Conservation (phyloP, 2,888 invertebrate genomes). For the Cataglyphis livida region DNA sequence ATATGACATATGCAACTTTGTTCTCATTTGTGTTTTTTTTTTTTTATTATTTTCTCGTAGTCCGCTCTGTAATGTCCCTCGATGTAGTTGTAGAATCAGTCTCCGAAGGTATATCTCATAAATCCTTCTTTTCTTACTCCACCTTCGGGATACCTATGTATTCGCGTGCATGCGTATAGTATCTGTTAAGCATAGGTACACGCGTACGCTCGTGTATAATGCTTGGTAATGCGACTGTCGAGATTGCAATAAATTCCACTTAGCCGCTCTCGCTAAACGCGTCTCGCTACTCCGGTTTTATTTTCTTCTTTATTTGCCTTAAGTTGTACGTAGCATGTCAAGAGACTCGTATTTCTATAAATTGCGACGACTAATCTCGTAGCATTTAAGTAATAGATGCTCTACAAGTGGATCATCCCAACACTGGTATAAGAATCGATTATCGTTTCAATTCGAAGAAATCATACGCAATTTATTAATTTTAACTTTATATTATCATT, state of each 20-base stretch:
- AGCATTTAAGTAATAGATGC: background rate
- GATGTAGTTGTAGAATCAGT: slow-evolving; percentile 54
- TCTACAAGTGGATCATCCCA: slow-evolving; percentile 13
- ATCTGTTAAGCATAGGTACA: slow-evolving; percentile 39
- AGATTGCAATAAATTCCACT: slow-evolving; percentile 77
- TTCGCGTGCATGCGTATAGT: slow-evolving; percentile 34
- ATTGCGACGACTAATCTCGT: slow-evolving; percentile 39
- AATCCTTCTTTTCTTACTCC: slow-evolving; percentile 30
- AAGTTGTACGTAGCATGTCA: background rate
- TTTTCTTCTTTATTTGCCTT: slow-evolving; percentile 2
- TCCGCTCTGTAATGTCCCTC: background rate
- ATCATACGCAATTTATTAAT: background rate
- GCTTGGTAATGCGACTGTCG: slow-evolving; percentile 71
- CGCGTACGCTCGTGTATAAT: slow-evolving; percentile 53
- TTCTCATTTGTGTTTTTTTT: background rate
- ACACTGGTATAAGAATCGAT: background rate
- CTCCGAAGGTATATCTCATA: slow-evolving; percentile 40
- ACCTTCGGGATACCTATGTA: slow-evolving; percentile 54
- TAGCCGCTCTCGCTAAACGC: slow-evolving; percentile 69
- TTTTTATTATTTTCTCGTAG: background rate
- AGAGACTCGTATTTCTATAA: slow-evolving; percentile 11
- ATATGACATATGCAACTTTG: slow-evolving; percentile 39
- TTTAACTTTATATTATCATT: background rate
- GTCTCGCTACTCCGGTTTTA: slow-evolving; percentile 49
- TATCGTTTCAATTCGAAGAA: background rate